phyloP scores from a whole-genome alignment of 2,113 vertebrate genomes.

The Aegithalos caudatus region DNA sequence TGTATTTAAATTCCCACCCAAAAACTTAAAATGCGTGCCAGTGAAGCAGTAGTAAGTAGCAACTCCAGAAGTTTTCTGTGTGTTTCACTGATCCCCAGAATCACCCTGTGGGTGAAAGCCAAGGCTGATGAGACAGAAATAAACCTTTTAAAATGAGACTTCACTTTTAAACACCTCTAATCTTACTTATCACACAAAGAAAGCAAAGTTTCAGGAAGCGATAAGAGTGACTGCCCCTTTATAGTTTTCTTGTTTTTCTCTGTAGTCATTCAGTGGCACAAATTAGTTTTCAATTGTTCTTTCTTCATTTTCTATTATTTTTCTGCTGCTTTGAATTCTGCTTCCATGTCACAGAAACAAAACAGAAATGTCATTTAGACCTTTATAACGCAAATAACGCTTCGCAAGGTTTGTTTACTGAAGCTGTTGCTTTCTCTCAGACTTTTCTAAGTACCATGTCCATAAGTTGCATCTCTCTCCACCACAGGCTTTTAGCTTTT shows the following conservation, averaged over 20 bases:
- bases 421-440: neutral
- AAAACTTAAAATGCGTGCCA: rapidly evolving
- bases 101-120: neutral
- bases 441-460: neutral
- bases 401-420: neutral
- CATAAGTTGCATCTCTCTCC: neutral
- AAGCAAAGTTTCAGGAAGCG: neutral
- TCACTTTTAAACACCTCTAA: neutral
- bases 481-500: neutral
- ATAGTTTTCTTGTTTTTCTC: neutral
- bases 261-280: neutral
- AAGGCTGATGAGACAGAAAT: neutral
- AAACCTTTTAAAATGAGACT: neutral
- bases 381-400: neutral
- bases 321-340: constrained; percentile 42
- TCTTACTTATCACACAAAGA: neutral
- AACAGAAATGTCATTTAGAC: constrained; percentile 12
- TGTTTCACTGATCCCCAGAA: neutral
- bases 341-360: neutral
- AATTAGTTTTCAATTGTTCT: constrained; percentile 41
- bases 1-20: neutral
- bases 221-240: constrained; percentile 11
- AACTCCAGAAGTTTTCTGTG: neutral
- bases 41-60: neutral
- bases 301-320: constrained; percentile 4